A percentile compares a stretch with the other conserved stretches of the same genome.
Conservation (phyloP, 2,113 vertebrate genomes). For the Tetrax tetrax region DNA sequence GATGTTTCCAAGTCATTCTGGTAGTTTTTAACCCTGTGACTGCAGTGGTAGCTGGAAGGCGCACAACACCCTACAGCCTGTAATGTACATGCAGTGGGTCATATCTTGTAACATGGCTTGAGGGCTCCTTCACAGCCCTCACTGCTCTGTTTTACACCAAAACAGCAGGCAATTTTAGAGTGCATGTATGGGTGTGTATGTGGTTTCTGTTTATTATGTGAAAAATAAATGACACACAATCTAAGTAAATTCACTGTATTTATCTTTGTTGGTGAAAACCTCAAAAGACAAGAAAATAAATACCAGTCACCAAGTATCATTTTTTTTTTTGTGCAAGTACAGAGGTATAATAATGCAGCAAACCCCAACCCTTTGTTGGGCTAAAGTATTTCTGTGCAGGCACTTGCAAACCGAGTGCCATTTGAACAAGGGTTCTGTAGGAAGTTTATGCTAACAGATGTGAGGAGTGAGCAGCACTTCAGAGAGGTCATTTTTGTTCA, state of each 20-base stretch:
- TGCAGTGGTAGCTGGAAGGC: background rate
- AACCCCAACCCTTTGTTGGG: background rate
- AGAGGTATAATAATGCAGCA: background rate
- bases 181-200: background rate
- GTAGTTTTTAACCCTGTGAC: background rate
- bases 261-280: background rate
- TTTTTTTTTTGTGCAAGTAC: background rate
- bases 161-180: background rate
- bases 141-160: background rate
- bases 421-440: background rate
- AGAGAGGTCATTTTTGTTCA: background rate
- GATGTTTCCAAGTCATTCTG: background rate
- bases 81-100: background rate
- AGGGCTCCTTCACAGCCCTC: background rate
- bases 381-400: background rate
- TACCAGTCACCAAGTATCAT: background rate
- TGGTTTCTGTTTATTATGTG: background rate
- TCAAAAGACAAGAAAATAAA: background rate
- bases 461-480: background rate
- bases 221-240: background rate
- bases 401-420: background rate
- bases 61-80: background rate
- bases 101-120: fast-evolving
- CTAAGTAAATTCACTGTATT: background rate
- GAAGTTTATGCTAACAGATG: background rate